Evolutionary conservation across 2,113 vertebrate genomes (phyloP).

Genomic region (Hemicordylus capensis): DNA sequence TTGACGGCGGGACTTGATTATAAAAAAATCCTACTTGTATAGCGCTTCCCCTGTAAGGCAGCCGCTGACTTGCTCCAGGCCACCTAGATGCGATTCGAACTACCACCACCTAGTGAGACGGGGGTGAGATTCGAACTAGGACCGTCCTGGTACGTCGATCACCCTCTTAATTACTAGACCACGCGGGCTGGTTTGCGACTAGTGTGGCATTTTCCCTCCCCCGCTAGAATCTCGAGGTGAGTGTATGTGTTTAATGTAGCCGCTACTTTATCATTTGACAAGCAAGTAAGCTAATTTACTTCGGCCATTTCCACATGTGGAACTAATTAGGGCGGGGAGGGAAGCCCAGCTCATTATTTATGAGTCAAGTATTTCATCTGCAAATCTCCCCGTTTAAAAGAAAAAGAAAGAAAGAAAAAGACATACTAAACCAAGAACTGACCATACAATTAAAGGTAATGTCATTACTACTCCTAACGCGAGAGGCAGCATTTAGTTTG

Average conservation of each 20-base stretch:
- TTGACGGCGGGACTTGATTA: not conserved
- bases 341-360: conserved; percentile 62
- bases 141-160: too few relatives aligned
- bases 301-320: conserved; percentile 62
- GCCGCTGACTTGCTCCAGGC: too few relatives aligned
- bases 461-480: not conserved
- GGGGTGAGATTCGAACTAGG: too few relatives aligned
- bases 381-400: conserved; percentile 58
- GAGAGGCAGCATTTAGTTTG: fast-evolving
- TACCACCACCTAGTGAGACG: too few relatives aligned
- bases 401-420: conserved; percentile 31
- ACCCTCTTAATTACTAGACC: too few relatives aligned
- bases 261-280: conserved; percentile 62
- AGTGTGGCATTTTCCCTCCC: too few relatives aligned
- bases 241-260: not conserved
- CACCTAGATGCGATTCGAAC: too few relatives aligned
- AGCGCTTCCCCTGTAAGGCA: too few relatives aligned
- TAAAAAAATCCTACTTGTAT: too few relatives aligned
- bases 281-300: conserved; percentile 61
- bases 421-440: conserved; percentile 17
- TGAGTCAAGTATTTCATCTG: conserved; percentile 62
- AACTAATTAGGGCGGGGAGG: conserved; percentile 49
- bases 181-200: not conserved
- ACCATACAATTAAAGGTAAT: conserved; percentile 14
- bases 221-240: not conserved